Evolutionary conservation across 2,113 vertebrate species (phyloP).

Genomic region (Oryzias woworae): DNA sequence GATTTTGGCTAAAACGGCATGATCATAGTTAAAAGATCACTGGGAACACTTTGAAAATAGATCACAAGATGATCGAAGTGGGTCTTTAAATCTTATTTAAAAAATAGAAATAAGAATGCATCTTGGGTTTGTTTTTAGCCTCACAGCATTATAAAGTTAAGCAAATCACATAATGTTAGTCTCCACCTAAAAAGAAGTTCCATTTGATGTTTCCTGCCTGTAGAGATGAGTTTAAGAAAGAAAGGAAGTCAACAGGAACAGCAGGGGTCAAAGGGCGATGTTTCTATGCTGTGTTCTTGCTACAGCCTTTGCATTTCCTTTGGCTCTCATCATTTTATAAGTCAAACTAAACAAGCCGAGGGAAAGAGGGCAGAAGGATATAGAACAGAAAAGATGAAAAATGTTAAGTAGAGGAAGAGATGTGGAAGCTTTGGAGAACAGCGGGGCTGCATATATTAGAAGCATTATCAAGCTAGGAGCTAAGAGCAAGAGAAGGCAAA

Average conservation of each 20-base stretch:
- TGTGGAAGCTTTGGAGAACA: conserved; percentile 18
- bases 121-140: background rate
- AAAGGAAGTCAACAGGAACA: background rate
- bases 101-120: too few relatives aligned
- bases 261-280: background rate
- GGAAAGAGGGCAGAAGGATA: background rate
- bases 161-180: background rate
- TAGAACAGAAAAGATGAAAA: conserved; percentile 1
- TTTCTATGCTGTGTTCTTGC: background rate
- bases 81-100: too few relatives aligned
- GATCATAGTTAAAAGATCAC: too few relatives aligned
- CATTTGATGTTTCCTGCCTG: background rate
- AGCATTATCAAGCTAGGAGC: conserved; percentile 18
- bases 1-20: too few relatives aligned
- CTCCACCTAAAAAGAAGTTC: background rate
- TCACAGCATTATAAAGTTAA: background rate
- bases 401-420: conserved; percentile 31
- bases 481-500: conserved; percentile 5
- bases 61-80: too few relatives aligned
- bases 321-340: conserved; percentile 2
- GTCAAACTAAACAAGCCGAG: conserved; percentile 15
- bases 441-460: conserved; percentile 14
- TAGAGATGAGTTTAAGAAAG: background rate
- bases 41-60: too few relatives aligned
- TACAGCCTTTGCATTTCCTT: background rate